phyloP scores from a whole-genome alignment of 2,113 vertebrate species.

The Ascaphus truei region DNA sequence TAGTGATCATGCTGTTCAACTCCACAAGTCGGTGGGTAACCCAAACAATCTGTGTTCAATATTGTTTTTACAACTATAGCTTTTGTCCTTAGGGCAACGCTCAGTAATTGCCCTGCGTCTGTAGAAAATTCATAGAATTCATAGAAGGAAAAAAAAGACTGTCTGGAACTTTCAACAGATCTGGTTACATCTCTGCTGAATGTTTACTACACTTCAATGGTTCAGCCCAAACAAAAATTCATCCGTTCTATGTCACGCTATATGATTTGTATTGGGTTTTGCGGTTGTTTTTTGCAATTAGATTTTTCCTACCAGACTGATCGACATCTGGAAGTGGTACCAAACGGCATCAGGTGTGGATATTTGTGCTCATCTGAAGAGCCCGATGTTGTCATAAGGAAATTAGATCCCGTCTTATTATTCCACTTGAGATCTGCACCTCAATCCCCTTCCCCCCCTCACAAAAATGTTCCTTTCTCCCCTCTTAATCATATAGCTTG shows the following conservation, averaged over 20 bases:
- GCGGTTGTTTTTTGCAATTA: background rate
- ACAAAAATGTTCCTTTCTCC: too few relatives aligned
- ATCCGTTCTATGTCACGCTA: background rate
- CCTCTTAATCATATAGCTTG: too few relatives aligned
- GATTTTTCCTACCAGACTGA: slow-evolving; percentile 8
- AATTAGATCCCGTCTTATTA: background rate
- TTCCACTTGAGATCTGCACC: background rate
- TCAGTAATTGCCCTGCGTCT: background rate
- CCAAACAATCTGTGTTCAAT: background rate
- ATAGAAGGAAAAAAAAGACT: background rate
- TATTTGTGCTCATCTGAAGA: background rate
- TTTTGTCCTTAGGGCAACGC: background rate
- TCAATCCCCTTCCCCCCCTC: background rate
- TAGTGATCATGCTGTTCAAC: background rate
- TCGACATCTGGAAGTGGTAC: slow-evolving; percentile 9
- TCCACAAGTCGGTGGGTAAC: background rate
- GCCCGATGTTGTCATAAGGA: background rate
- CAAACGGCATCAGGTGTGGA: background rate
- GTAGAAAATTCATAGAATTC: background rate
- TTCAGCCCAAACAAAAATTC: slow-evolving; percentile 5
- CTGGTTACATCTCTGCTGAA: background rate
- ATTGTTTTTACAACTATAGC: background rate
- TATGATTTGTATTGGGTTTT: background rate
- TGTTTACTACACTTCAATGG: background rate
- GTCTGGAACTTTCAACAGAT: background rate